phyloP scores from a whole-genome alignment of 2,113 vertebrate species.

The Myodes glareolus region DNA sequence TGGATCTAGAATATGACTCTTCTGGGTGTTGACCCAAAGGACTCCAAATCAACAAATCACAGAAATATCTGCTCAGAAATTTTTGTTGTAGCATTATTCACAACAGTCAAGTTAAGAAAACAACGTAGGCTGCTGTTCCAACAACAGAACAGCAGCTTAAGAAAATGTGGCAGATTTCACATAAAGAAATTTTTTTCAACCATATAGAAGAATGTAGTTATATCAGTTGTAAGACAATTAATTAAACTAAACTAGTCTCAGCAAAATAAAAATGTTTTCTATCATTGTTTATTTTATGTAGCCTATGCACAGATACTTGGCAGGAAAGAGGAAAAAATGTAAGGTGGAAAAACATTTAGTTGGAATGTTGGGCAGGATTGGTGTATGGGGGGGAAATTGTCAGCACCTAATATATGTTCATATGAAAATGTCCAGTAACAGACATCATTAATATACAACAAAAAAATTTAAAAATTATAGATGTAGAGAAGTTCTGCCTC shows the following conservation, averaged over 20 bases:
- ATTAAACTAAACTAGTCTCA: neutral
- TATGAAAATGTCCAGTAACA: neutral
- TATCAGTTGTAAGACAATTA: too few relatives aligned
- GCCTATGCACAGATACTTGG: too few relatives aligned
- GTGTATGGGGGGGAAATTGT: too few relatives aligned
- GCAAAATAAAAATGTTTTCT: neutral
- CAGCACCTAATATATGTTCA: neutral
- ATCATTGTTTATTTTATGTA: neutral
- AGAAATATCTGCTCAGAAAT: neutral
- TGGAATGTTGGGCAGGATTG: neutral
- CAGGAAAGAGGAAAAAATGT: neutral
- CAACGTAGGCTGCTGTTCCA: neutral
- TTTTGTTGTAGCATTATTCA: neutral
- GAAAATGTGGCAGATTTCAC: neutral
- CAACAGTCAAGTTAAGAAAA: neutral
- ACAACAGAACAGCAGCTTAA: neutral
- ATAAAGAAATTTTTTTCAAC: neutral
- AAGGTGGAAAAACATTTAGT: too few relatives aligned
- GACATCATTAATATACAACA: neutral
- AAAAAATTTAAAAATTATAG: neutral
- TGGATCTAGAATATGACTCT: neutral
- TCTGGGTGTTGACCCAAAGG: too few relatives aligned
- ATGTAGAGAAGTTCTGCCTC: neutral
- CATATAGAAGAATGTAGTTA: neutral
- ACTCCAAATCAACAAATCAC: neutral